Evolutionary conservation across 2,113 vertebrate species (phyloP), one percentile per base, ranked within the genome.

Genomic region (Poecilia latipinna): DNA sequence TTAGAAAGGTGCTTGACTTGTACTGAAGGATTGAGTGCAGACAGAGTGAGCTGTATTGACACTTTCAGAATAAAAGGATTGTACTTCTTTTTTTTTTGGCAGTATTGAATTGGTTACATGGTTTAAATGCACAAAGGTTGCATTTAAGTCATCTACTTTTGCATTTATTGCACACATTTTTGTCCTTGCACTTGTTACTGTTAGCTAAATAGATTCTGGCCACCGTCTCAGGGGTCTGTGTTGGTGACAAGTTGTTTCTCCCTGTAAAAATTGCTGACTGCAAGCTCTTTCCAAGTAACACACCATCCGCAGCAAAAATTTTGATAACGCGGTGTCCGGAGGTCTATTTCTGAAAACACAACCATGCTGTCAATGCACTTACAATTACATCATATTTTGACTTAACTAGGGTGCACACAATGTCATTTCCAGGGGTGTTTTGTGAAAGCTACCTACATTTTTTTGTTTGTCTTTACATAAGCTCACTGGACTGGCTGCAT

Each of bases 171-270:
- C 64, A 72, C 62, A 42, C 62, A 19, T 70, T 22, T 33, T 15
- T 61, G n/a, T 61, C 57, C 26, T 37, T 39, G 17, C 28, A 24
- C 13, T 24, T n/a, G 29, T 77, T 15, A 12, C 10, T 68, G 11
- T 39, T 65, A 15, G 61, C 32, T 75, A 63, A 48, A 77, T 37
- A 1, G 31, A 74, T 72, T 17, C 26, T 2, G 13, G 48, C 33
- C 8, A 65, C 51, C 66, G 63, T 63, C 33, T 39, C 29, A 1
- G 39, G 29, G 60, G 48, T 32, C 39, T 42, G 4, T 29, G 39
- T 76, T 8, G 1, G 35, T 79, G 78, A 70, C 57, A 72, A 61
- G 48, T 67, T 65, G 29, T 77, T 81, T 78, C 75, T 51, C 19
- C 7, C 19, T 6, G 26, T 31, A 62, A 33, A 72, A 74, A 64